These are phyloP conservation scores for Papilio aristodemus DNA, from an alignment of 1,140 invertebrate genomes.

Conservation along the genomic window DNA sequence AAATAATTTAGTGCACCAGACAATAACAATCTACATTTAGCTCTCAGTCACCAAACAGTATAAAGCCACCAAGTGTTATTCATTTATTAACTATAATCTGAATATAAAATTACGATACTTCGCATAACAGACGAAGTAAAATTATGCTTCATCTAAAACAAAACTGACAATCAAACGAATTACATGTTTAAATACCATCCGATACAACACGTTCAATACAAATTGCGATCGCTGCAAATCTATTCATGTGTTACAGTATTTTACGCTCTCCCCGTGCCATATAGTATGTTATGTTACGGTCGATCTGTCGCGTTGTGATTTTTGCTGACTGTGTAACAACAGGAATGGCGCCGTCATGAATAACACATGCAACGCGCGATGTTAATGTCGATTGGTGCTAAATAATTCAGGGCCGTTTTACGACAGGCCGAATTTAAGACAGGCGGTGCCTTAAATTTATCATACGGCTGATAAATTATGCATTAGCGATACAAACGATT, in stretches of 20 bases:
- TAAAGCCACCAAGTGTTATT: too few species aligned
- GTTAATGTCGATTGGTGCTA: neutral
- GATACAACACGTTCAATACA: neutral
- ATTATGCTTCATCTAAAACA: too few species aligned
- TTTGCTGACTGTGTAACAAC: neutral
- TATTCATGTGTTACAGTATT: slow-evolving; percentile 19
- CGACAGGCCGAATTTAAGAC: slow-evolving; percentile 9
- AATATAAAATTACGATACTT: too few species aligned
- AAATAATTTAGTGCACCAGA: too few species aligned
- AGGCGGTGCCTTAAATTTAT: neutral
- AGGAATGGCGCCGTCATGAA: neutral
- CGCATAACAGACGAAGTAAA: too few species aligned
- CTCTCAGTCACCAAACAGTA: too few species aligned
- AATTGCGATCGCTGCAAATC: neutral
- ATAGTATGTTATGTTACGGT: neutral
- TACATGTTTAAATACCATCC: too few species aligned
- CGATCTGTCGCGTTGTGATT: neutral
- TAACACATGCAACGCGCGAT: neutral
- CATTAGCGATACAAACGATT: neutral
- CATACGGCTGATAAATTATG: neutral
- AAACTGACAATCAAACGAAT: too few species aligned
- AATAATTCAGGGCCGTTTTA: slow-evolving; percentile 7
- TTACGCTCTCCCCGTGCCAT: neutral
- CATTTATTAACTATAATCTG: too few species aligned
- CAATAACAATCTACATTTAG: too few species aligned